Evolutionary conservation across 2,888 invertebrate genomes (phyloP).

Genomic region (Volucella inflata): DNA sequence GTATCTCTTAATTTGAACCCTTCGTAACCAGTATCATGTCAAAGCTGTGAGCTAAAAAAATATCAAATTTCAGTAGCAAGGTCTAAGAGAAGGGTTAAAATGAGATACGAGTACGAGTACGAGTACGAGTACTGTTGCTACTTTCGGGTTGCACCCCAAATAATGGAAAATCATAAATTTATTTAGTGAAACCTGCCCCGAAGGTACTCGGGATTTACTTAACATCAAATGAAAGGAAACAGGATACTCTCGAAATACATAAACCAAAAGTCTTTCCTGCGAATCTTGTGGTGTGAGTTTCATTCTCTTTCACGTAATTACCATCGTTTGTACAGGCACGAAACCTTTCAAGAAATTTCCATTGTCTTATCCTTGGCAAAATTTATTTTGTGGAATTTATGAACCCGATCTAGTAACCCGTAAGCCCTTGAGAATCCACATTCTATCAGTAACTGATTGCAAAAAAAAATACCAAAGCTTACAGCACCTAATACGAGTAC

Average conservation of each 20-base stretch:
- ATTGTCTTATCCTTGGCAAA: slow-evolving; percentile 5
- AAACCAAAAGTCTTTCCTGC: background rate
- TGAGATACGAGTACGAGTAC: too few species aligned
- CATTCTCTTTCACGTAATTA: background rate
- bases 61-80: too few species aligned
- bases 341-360: slow-evolving; percentile 28
- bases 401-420: background rate
- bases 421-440: too few species aligned
- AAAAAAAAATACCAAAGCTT: background rate
- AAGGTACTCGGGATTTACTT: background rate
- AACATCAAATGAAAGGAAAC: background rate
- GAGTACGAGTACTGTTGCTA: too few species aligned
- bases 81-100: too few species aligned
- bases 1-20: too few species aligned
- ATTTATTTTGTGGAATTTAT: slow-evolving; percentile 7
- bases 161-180: too few species aligned
- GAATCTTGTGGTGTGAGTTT: too few species aligned
- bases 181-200: too few species aligned
- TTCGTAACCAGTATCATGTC: too few species aligned
- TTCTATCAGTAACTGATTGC: background rate
- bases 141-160: too few species aligned
- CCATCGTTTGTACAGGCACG: background rate
- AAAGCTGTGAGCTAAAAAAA: too few species aligned
- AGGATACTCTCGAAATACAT: background rate
- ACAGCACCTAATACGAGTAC: background rate